Percentiles rank a stretch among this genome's conserved stretches.
These are phyloP conservation scores for Lutjanus campechanus DNA, from an alignment of 2,797 vertebrate genomes.

Conservation along the genomic window DNA sequence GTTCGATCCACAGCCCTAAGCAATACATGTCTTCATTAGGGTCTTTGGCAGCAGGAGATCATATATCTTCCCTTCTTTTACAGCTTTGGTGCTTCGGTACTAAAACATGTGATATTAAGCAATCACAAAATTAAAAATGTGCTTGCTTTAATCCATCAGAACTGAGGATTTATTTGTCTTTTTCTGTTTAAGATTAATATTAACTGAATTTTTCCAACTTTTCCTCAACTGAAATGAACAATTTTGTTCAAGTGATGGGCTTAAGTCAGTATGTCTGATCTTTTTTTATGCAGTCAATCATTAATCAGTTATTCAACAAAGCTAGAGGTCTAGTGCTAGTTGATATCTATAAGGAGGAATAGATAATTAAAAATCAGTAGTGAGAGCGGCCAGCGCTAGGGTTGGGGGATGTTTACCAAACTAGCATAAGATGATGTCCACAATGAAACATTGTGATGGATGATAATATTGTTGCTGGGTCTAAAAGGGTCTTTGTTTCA, in stretches of 20 bases:
- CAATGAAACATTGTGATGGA: no score
- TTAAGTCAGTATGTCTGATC: background rate
- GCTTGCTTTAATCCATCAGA: background rate
- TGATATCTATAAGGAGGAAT: conserved; percentile 9
- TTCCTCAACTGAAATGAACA: background rate
- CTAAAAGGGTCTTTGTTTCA: no score
- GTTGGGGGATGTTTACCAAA: no score
- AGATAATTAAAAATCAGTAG: conserved; percentile 8
- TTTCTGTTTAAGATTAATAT: background rate
- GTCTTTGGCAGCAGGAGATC: no score
- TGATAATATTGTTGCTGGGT: no score
- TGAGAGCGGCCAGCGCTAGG: background rate
- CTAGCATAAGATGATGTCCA: no score
- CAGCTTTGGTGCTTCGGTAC: no score
- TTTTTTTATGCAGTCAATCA: background rate
- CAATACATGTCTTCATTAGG: no score
- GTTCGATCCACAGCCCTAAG: no score
- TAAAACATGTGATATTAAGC: no score
- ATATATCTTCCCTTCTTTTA: no score
- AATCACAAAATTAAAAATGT: background rate
- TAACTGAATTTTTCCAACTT: background rate
- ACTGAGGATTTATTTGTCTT: background rate
- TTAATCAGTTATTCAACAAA: background rate
- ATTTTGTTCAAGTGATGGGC: no score
- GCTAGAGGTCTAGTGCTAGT: background rate